phyloP scores from a whole-genome alignment of 2,888 invertebrate species.

The Cataglyphis rosenhaueri region DNA sequence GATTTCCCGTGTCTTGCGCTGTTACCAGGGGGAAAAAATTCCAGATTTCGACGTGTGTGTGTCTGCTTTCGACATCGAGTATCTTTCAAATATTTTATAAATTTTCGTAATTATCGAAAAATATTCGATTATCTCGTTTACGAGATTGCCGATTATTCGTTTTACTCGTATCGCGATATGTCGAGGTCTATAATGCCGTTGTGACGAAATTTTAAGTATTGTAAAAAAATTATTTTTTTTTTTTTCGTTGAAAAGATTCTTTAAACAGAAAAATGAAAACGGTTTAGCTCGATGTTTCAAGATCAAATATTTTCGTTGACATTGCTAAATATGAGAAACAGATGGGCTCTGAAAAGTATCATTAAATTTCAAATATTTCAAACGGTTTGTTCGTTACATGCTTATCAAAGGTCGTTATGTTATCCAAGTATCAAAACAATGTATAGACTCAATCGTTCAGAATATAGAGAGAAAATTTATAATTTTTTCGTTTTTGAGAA shows the following conservation, averaged over 20 bases:
- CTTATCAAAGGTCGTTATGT: background rate
- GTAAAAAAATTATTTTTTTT: background rate
- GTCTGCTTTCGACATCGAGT: background rate
- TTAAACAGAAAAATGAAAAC: background rate
- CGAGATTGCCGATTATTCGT: background rate
- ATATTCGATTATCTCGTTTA: background rate
- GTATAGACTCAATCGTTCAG: background rate
- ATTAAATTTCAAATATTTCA: background rate
- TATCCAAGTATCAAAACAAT: background rate
- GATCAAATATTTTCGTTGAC: background rate
- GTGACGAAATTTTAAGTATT: background rate
- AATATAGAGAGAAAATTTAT: background rate
- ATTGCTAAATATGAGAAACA: too few species aligned
- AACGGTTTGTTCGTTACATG: background rate
- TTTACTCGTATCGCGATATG: background rate
- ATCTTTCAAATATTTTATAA: background rate
- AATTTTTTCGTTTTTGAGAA: background rate
- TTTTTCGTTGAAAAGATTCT: background rate
- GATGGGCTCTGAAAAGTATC: background rate
- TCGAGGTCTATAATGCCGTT: background rate
- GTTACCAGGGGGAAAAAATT: constrained; percentile 2
- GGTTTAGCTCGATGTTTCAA: background rate
- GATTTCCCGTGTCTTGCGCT: background rate
- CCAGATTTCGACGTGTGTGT: background rate
- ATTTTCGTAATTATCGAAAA: background rate